Evolutionary conservation across 2,888 invertebrate species (phyloP).

Genomic region (Synergus umbraculus): DNA sequence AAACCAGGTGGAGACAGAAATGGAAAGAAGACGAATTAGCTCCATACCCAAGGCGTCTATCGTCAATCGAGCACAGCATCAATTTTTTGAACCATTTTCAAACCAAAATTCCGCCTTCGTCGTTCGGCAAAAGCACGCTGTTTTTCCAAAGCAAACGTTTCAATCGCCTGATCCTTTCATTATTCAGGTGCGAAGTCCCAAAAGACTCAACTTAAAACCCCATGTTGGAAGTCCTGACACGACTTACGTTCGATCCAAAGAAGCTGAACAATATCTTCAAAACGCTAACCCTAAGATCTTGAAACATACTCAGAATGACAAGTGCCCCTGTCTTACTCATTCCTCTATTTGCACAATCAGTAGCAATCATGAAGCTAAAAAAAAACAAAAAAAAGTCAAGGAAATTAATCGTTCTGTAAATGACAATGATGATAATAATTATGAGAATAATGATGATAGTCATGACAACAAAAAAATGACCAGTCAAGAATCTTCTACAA

Average conservation of each 20-base stretch:
- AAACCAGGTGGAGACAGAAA: conserved; percentile 62
- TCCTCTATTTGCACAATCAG: background rate
- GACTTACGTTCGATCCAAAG: conserved; percentile 52
- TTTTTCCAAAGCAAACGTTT: conserved; percentile 29
- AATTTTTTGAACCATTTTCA: background rate
- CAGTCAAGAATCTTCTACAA: background rate
- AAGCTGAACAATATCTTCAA: background rate
- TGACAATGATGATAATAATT: background rate
- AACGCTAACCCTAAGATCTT: background rate
- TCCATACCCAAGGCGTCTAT: conserved; percentile 13
- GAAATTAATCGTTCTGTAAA: background rate
- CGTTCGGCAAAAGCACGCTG: background rate
- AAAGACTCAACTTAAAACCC: conserved; percentile 65
- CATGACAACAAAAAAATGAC: background rate
- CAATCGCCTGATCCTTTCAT: conserved; percentile 69
- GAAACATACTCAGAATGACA: background rate
- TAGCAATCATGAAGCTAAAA: background rate
- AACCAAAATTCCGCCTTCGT: background rate
- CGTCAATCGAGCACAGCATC: background rate
- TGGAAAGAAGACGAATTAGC: conserved; percentile 62
- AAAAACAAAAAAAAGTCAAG: background rate
- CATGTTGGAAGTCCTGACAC: conserved; percentile 67
- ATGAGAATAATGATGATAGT: background rate
- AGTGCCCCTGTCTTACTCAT: background rate
- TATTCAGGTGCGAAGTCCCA: conserved; percentile 60